These are phyloP conservation scores for Caenorhabditis sp. DNA, from an alignment of 2,888 invertebrate genomes.

Conservation along the genomic window DNA sequence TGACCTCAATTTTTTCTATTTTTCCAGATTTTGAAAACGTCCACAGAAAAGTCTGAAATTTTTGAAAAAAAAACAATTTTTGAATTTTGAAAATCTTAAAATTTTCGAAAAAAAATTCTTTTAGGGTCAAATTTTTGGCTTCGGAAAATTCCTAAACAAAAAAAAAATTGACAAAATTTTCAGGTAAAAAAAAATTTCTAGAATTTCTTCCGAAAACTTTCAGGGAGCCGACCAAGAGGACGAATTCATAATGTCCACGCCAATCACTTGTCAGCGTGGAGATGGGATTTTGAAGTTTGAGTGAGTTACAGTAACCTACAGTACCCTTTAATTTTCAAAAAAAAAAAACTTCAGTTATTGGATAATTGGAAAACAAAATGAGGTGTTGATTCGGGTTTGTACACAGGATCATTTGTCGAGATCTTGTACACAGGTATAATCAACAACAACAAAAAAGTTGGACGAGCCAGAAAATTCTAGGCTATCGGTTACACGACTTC, in stretches of 20 bases:
- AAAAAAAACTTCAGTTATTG: conserved; percentile 50
- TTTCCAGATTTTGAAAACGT: no score
- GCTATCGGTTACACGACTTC: conserved; percentile 43
- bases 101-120: no score
- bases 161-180: no score
- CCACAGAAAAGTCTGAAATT: no score
- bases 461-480: no score
- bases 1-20: background rate
- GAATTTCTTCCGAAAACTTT: no score
- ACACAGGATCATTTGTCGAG: conserved; percentile 54
- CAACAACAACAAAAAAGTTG: no score
- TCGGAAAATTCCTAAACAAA: no score
- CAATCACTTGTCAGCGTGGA: conserved; percentile 60
- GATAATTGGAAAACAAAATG: conserved; percentile 46
- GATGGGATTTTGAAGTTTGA: conserved; percentile 59
- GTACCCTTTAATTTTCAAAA: background rate
- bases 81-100: no score
- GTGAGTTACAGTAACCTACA: conserved; percentile 25
- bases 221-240: conserved; percentile 42
- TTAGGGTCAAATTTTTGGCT: no score
- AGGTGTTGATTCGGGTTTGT: conserved; percentile 55
- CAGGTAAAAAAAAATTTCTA: no score
- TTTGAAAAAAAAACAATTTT: no score
- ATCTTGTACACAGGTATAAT: conserved; percentile 54
- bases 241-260: conserved; percentile 54